These are phyloP conservation scores for Drosophila rellima DNA, from an alignment of 2,888 invertebrate genomes.

Conservation along the genomic window DNA sequence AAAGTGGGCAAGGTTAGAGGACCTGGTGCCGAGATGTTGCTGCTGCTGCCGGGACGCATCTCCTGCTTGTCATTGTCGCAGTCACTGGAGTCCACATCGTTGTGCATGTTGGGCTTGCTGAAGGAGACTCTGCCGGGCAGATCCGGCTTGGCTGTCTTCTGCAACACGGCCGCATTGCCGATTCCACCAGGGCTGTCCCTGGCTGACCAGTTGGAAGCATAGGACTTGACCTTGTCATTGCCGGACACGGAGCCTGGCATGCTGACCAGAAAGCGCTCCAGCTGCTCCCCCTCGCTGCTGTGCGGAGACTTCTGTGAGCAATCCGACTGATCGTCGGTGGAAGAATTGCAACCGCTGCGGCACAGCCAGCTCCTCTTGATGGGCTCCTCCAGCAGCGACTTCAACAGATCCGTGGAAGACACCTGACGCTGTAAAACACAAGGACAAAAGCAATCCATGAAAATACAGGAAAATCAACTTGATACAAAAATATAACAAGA, in stretches of 20 bases:
- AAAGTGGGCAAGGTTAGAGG: constrained; percentile 66
- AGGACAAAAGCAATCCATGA: not conserved
- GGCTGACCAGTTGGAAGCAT: constrained; percentile 43
- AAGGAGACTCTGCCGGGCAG: constrained; percentile 86
- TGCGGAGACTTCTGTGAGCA: constrained; percentile 64
- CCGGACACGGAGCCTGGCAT: constrained; percentile 47
- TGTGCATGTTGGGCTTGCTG: constrained; percentile 72
- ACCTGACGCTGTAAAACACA: constrained; percentile 69
- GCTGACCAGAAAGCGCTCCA: constrained; percentile 66
- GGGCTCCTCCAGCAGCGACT: constrained; percentile 84
- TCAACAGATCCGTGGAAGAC: constrained; percentile 85
- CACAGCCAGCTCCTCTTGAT: constrained; percentile 87
- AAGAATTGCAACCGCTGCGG: constrained; percentile 74
- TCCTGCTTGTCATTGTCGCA: constrained; percentile 83
- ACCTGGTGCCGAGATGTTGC: constrained; percentile 78
- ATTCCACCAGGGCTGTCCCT: constrained; percentile 30
- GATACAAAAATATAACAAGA: too few relatives aligned
- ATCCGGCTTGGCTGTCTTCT: constrained; percentile 80
- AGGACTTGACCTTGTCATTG: constrained; percentile 49
- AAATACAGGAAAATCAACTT: not conserved
- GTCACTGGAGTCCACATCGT: constrained; percentile 82
- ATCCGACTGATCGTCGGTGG: constrained; percentile 79
- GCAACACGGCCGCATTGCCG: constrained; percentile 52
- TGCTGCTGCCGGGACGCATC: constrained; percentile 25
- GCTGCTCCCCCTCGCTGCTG: constrained; percentile 76